Percentiles rank a stretch among this genome's conserved stretches.
phyloP scores from a whole-genome alignment of 1,140 invertebrate species.

The Ctenoplectra terminalis region DNA sequence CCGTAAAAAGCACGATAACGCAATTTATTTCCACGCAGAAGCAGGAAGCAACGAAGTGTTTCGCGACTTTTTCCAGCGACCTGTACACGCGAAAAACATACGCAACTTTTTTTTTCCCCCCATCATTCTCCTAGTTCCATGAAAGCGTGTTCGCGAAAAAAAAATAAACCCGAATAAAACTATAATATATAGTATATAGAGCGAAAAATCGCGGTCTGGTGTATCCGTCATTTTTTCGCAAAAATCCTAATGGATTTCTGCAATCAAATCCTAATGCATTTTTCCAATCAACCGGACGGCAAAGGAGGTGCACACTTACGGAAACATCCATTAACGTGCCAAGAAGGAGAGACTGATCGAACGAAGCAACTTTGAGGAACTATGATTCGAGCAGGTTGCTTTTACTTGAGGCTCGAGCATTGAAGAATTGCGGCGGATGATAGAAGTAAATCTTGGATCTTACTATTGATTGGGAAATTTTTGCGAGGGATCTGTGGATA shows the following conservation, averaged over 20 bases:
- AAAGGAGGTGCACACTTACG: conserved; percentile 24
- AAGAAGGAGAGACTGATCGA: conserved; percentile 34
- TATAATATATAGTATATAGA: not conserved
- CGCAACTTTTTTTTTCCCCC: not conserved
- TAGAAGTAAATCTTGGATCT: not conserved
- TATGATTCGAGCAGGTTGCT: conserved; percentile 27
- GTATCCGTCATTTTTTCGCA: conserved; percentile 22
- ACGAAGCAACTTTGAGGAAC: conserved; percentile 19
- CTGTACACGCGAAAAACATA: conserved; percentile 1
- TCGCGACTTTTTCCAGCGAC: conserved; percentile 7
- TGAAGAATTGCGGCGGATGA: not conserved
- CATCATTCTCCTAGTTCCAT: not conserved
- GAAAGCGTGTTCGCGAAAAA: not conserved
- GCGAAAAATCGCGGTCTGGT: not conserved
- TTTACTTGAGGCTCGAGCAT: not conserved
- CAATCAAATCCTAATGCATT: conserved; percentile 50
- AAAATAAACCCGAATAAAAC: conserved; percentile 2
- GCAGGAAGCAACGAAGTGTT: not conserved
- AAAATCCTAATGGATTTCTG: conserved; percentile 33
- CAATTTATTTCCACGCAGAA: not conserved
- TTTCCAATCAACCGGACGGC: conserved; percentile 23
- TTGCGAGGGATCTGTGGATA: too few species aligned
- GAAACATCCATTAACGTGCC: conserved; percentile 42
- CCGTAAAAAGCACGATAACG: not conserved
- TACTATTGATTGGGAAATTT: not conserved